Evolutionary conservation across 2,888 invertebrate genomes (phyloP), one percentile per base, ranked within the genome.

Genomic region (Platycnemis pennipes): DNA sequence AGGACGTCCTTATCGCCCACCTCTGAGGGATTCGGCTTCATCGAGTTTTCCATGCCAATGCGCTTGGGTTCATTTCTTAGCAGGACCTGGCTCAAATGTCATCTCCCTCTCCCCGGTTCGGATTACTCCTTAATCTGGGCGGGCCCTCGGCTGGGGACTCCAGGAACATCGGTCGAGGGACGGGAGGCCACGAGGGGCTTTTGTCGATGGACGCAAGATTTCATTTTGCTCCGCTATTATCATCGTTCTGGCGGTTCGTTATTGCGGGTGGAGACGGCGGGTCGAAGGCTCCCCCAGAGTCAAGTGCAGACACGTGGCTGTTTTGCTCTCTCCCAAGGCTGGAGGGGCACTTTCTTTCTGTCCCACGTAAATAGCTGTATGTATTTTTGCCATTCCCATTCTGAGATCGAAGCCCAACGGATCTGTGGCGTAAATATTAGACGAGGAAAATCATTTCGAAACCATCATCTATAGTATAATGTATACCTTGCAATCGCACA

Each of bases 21-120:
- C 45, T 45, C 45, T 45, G 49, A 88, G 31, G 46, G 1, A 44
- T 91, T 91, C 56, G 42, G 69, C 91, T 44, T 63, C 37, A 69
- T 91, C 91, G 91, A 69, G 63, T 91, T 69, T 91, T 69, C 91
- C 91, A 63, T 63, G 56, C 87, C 26, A 45, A 45, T 87, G 45
- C 87, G 49, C 63, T 91, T 69, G 91, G 44, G 49, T 91, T 91
- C 56, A 91, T 91, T 56, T 91, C 63, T 56, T 91, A 37, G 91
- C 91, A 37, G 91, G 56, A 91, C 56, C 63, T 26, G 63, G 53
- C 42, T 89, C 89, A 63, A 16, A 63, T 69, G 91, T 44, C 91
- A n/a, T 44, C 63, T 77, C 77, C n/a, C 16, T n/a, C n/a, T 16
- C 5, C 31, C 37, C 37, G 31, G 8, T 13, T 77, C 26, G 77